Conservation (phyloP, 1,140 invertebrate species). For the Trichomalopsis sarcophagae region DNA sequence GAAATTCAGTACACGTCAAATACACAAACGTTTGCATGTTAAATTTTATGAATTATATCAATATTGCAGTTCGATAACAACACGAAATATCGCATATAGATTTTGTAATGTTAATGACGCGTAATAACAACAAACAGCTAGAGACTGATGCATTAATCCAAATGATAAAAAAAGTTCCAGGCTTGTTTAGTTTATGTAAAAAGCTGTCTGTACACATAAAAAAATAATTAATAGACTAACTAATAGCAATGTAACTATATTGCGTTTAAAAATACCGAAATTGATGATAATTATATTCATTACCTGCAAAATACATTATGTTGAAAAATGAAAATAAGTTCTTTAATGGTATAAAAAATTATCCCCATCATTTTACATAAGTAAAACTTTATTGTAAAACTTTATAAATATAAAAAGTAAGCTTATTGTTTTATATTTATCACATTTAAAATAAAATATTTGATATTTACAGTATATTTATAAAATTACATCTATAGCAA, state of each 20-base stretch:
- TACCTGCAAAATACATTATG: constrained; percentile 57
- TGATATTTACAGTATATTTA: too few species aligned
- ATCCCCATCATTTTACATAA: background rate
- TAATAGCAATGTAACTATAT: constrained; percentile 43
- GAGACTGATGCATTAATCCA: constrained; percentile 50
- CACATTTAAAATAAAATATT: too few species aligned
- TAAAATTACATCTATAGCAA: too few species aligned
- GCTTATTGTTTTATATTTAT: too few species aligned
- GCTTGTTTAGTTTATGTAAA: constrained; percentile 52
- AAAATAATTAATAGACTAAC: constrained; percentile 30
- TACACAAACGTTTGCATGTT: constrained; percentile 18
- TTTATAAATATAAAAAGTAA: too few species aligned
- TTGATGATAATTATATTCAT: constrained; percentile 55
- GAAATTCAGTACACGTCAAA: constrained; percentile 2
- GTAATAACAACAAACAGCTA: constrained; percentile 39
- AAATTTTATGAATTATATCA: constrained; percentile 30
- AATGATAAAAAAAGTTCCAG: constrained; percentile 37
- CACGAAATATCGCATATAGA: constrained; percentile 45
- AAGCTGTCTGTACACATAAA: constrained; percentile 41
- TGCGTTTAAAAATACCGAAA: constrained; percentile 52
- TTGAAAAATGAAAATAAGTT: constrained; percentile 42
- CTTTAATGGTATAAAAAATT: background rate
- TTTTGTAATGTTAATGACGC: constrained; percentile 53
- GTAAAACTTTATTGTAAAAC: too few species aligned
- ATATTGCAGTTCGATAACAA: constrained; percentile 42